Evolutionary conservation across 2,797 vertebrate genomes (phyloP).

Genomic region (Falco novaeseelandiae): DNA sequence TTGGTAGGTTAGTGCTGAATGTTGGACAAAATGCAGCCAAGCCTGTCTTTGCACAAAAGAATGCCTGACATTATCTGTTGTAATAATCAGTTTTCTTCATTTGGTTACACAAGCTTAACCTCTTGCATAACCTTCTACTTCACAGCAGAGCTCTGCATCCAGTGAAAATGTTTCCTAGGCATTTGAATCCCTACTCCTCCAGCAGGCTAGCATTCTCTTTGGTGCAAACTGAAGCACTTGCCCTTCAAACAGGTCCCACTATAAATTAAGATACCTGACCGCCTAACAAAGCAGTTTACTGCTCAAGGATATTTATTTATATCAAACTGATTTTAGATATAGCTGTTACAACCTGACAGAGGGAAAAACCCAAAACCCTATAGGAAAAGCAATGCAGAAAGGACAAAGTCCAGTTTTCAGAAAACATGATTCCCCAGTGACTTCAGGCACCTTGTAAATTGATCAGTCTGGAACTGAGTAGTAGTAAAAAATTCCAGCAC

Average conservation of each 20-base stretch:
- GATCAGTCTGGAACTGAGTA: slow-evolving; percentile 24
- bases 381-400: slow-evolving; percentile 8
- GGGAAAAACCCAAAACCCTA: background rate
- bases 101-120: slow-evolving; percentile 60
- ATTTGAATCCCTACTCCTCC: slow-evolving; percentile 27
- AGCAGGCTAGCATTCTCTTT: background rate
- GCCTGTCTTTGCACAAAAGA: slow-evolving; percentile 30
- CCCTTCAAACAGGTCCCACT: background rate
- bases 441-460: slow-evolving; percentile 50
- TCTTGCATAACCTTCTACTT: slow-evolving; percentile 58
- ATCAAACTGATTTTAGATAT: background rate
- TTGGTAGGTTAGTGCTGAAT: background rate
- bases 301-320: background rate
- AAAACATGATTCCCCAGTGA: slow-evolving; percentile 2
- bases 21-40: slow-evolving; percentile 27
- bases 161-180: slow-evolving; percentile 38
- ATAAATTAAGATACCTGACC: background rate
- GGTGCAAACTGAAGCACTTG: background rate
- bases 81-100: slow-evolving; percentile 64
- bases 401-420: background rate
- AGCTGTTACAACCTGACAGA: background rate
- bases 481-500: slow-evolving; percentile 33
- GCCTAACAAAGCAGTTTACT: background rate
- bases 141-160: slow-evolving; percentile 29
- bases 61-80: slow-evolving; percentile 15